A percentile compares a stretch with the other conserved stretches of the same genome.
phyloP scores from a whole-genome alignment of 2,113 vertebrate genomes.

The Atherinomorus stipes region DNA sequence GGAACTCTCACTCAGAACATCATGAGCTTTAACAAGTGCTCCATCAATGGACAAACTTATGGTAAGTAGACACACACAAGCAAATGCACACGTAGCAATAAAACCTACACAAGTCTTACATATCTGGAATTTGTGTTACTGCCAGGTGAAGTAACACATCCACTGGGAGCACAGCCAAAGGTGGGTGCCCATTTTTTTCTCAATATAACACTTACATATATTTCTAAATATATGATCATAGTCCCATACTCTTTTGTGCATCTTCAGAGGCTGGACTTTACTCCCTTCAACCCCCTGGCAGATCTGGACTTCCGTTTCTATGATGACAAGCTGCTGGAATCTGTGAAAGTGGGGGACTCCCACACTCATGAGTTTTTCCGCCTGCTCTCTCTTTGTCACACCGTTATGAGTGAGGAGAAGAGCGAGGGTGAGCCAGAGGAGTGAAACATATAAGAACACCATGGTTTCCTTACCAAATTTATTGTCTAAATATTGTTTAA shows the following conservation, averaged over 20 bases:
- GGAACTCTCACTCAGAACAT: constrained; percentile 97
- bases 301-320: constrained; percentile 90
- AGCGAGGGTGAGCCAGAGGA: constrained; percentile 82
- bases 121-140: constrained; percentile 15
- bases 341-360: constrained; percentile 86
- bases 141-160: constrained; percentile 87
- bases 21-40: constrained; percentile 96
- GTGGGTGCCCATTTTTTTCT: constrained; percentile 64
- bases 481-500: not conserved
- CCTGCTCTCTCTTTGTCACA: constrained; percentile 93
- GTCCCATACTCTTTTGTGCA: not conserved
- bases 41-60: constrained; percentile 87
- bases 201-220: not conserved
- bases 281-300: constrained; percentile 88
- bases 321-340: constrained; percentile 88
- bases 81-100: not conserved
- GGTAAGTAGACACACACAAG: constrained; percentile 73
- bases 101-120: not conserved
- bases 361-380: constrained; percentile 92
- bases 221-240: not conserved
- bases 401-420: constrained; percentile 94
- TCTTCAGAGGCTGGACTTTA: constrained; percentile 88
- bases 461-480: not conserved
- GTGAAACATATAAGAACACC: constrained; percentile 40
- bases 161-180: constrained; percentile 84